Conservation (phyloP, 2,113 vertebrate genomes). For the Cebus imitator region DNA sequence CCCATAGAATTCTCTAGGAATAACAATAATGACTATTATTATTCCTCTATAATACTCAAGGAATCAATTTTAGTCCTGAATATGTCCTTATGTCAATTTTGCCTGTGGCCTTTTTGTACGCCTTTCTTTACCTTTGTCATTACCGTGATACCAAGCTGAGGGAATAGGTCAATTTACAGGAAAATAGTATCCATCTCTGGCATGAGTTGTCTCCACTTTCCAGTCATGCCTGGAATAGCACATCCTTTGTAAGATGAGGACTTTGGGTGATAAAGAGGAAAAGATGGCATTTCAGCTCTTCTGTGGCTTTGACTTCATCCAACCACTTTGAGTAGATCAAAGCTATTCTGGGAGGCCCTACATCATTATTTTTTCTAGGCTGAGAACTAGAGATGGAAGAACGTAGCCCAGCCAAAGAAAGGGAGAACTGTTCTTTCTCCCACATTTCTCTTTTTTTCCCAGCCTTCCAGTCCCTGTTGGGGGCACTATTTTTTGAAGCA, state of each 20-base stretch:
- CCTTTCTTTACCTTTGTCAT: not conserved
- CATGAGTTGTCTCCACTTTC: not conserved
- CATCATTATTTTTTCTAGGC: not conserved
- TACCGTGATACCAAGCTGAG: not conserved
- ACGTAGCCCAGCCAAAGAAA: not conserved
- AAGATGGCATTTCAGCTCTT: conserved; percentile 20
- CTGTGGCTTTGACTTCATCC: not conserved
- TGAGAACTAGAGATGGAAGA: not conserved
- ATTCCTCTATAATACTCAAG: not conserved
- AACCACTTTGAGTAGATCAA: not conserved
- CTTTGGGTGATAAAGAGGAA: not conserved
- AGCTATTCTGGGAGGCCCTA: not conserved
- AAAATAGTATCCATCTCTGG: not conserved
- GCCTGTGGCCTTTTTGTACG: not conserved
- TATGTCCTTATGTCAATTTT: not conserved
- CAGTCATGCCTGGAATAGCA: not conserved
- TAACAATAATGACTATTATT: not conserved
- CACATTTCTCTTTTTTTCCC: not conserved
- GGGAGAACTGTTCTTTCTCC: not conserved
- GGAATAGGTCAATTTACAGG: not conserved
- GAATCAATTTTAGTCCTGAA: conserved; percentile 4
- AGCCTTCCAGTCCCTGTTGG: not conserved
- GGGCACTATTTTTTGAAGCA: not conserved
- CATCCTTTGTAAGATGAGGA: not conserved
- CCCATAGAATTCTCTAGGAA: not conserved